These are phyloP conservation scores for Tetrapedia diversipes DNA, from an alignment of 2,888 invertebrate species.

Conservation along the genomic window DNA sequence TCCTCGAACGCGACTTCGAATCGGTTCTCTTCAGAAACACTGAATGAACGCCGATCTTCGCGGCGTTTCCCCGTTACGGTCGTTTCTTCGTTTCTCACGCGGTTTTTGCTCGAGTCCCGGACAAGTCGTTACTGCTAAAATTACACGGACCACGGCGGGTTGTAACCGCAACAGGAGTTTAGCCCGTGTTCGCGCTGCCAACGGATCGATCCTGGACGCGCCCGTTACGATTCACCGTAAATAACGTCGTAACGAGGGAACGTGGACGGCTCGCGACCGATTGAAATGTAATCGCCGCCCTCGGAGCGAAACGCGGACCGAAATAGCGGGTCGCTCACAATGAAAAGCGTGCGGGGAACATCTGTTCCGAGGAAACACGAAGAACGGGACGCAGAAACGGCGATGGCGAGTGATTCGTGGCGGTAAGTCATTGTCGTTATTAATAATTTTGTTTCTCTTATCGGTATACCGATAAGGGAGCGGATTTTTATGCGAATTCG, in stretches of 20 bases:
- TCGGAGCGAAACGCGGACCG: neutral
- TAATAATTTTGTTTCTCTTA: too few species aligned
- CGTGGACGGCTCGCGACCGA: neutral
- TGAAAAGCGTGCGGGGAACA: neutral
- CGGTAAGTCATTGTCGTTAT: neutral
- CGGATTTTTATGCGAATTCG: too few species aligned
- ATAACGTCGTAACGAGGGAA: conserved; percentile 30
- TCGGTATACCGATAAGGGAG: too few species aligned
- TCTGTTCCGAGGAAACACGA: neutral
- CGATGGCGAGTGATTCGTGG: neutral
- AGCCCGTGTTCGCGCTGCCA: conserved; percentile 17
- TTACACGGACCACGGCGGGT: conserved; percentile 44
- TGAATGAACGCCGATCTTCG: neutral
- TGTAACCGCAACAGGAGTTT: conserved; percentile 31
- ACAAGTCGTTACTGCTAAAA: conserved; percentile 58
- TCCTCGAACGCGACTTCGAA: too few species aligned
- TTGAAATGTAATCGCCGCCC: conserved; percentile 11
- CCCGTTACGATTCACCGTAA: conserved; percentile 42
- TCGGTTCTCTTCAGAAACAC: too few species aligned
- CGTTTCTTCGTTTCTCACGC: conserved; percentile 33
- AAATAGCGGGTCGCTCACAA: conserved; percentile 3
- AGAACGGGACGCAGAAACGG: neutral
- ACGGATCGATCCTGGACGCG: conserved; percentile 39
- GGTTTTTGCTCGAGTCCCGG: conserved; percentile 28
- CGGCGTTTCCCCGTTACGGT: neutral